Evolutionary conservation across 2,797 vertebrate species (phyloP).

Genomic region (Saxicola maurus): DNA sequence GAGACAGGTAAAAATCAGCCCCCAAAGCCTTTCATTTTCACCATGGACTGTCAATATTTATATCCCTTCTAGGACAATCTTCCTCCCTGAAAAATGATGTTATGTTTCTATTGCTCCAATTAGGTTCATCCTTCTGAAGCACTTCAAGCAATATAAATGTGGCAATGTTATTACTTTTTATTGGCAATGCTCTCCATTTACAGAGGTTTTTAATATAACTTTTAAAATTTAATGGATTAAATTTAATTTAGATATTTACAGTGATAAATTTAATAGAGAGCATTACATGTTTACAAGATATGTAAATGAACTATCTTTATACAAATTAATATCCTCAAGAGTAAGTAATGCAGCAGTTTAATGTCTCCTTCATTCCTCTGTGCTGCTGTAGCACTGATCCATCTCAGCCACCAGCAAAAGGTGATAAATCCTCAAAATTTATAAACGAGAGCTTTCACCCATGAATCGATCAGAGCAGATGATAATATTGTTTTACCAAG

Average conservation of each 20-base stretch:
- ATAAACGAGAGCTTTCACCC: not conserved
- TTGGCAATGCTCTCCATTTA: conserved; percentile 44
- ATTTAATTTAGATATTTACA: conserved; percentile 71
- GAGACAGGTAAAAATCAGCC: conserved; percentile 84
- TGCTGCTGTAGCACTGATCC: conserved; percentile 19
- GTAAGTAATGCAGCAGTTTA: conserved; percentile 44
- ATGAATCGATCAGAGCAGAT: conserved; percentile 5
- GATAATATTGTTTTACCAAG: conserved; percentile 22
- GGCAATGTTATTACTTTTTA: conserved; percentile 44
- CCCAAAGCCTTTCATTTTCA: not conserved
- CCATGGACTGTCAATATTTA: not conserved
- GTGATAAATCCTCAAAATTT: conserved; percentile 38
- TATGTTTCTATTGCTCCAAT: conserved; percentile 27
- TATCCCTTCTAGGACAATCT: not conserved
- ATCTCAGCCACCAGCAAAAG: conserved; percentile 27
- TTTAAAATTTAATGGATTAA: conserved; percentile 65
- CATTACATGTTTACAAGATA: conserved; percentile 65
- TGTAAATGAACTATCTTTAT: conserved; percentile 64
- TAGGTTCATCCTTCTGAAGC: conserved; percentile 47
- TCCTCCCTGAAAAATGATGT: not conserved
- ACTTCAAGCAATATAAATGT: conserved; percentile 46
- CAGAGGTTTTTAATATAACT: conserved; percentile 28
- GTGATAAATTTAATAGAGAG: conserved; percentile 65
- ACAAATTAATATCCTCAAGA: conserved; percentile 65
- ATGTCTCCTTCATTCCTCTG: conserved; percentile 16